Evolutionary conservation across 2,797 vertebrate species (phyloP).

Genomic region (Sebastes baramenuke): DNA sequence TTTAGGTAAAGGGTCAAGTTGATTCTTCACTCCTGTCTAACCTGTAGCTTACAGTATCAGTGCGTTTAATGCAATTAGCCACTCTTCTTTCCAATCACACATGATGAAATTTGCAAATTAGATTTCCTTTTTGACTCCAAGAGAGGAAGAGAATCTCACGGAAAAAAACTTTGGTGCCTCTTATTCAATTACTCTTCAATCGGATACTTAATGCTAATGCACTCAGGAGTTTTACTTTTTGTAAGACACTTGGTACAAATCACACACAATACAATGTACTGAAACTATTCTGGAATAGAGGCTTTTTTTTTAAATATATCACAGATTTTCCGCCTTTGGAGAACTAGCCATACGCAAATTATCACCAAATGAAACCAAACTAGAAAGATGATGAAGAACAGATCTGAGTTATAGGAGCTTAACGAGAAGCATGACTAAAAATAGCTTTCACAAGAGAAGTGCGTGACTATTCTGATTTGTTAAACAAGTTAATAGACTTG

Average conservation of each 20-base stretch:
- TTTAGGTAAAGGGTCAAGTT: neutral
- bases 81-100: neutral
- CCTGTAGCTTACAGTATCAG: neutral
- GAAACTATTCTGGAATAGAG: neutral
- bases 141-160: slow-evolving; percentile 4
- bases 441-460: neutral
- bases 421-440: neutral
- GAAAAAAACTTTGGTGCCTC: neutral
- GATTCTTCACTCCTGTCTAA: neutral
- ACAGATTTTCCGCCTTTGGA: neutral
- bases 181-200: slow-evolving; percentile 18
- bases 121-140: slow-evolving; percentile 16
- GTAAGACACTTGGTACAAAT: neutral
- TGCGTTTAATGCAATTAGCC: neutral
- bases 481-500: neutral
- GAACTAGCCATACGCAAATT: neutral
- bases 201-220: neutral
- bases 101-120: slow-evolving; percentile 27
- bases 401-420: neutral
- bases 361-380: slow-evolving; percentile 20
- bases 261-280: no score
- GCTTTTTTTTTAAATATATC: neutral
- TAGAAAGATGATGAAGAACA: slow-evolving; percentile 2
- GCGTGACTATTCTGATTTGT: neutral
- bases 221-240: neutral